These are phyloP conservation scores for Periophthalmus modestus DNA, from an alignment of 2,113 vertebrate species.

Conservation along the genomic window DNA sequence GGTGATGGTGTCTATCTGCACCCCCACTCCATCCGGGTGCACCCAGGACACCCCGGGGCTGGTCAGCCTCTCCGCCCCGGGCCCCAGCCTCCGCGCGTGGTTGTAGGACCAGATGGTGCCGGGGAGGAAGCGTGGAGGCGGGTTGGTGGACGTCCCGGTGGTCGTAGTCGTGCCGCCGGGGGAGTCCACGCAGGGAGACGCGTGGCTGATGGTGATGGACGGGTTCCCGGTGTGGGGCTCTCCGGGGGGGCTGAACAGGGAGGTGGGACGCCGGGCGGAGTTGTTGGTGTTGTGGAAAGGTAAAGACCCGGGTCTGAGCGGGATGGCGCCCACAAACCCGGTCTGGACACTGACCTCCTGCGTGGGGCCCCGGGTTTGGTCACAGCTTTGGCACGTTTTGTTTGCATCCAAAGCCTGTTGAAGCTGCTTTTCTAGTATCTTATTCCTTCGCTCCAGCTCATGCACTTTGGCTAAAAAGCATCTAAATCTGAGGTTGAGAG, in stretches of 20 bases:
- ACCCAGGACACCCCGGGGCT: conserved; percentile 92
- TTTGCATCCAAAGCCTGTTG: conserved; percentile 87
- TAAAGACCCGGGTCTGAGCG: conserved; percentile 74
- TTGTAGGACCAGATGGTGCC: conserved; percentile 97
- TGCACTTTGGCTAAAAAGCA: conserved; percentile 97
- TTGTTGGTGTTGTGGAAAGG: conserved; percentile 79
- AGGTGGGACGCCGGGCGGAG: conserved; percentile 74
- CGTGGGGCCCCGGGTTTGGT: conserved; percentile 60
- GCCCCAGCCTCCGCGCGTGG: conserved; percentile 85
- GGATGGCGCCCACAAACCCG: conserved; percentile 84
- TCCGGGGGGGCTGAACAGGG: conserved; percentile 62
- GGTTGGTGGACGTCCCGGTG: conserved; percentile 58
- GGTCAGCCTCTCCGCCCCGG: conserved; percentile 85
- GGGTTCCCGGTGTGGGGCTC: conserved; percentile 48
- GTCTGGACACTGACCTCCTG: conserved; percentile 89
- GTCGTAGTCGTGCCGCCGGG: conserved; percentile 9
- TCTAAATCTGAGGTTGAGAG: conserved; percentile 91
- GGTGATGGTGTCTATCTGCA: conserved; percentile 98
- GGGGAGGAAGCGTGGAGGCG: conserved; percentile 82
- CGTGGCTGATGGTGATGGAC: conserved; percentile 63
- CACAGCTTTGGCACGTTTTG: conserved; percentile 60
- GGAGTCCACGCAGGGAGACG: conserved; percentile 71
- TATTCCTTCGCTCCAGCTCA: conserved; percentile 92
- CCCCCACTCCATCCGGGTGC: conserved; percentile 94
- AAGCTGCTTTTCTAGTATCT: conserved; percentile 91